Base-by-base conservation (phyloP, 2,113 vertebrate species). In the Mesitornis unicolor region DNA sequence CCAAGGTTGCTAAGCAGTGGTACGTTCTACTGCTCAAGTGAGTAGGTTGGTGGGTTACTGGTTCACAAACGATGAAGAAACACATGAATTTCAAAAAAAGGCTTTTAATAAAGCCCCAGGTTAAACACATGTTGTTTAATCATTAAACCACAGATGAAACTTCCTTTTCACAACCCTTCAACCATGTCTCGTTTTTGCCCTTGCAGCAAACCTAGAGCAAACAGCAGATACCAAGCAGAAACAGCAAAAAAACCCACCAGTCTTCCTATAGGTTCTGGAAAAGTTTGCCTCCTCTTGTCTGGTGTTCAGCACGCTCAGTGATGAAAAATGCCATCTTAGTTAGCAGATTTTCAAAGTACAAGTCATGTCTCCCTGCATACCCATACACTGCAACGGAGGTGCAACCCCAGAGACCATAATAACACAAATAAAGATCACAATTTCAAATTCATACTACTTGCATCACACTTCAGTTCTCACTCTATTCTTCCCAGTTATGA, bases 321-420 rank as follows among this genome's bases (percentile, higher is more conserved):
- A 83, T 17, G 9, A 65, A 40, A 90, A 93, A 78, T 29, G 11
- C 26, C 4, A 1, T 26, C n/a, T 51, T 13, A 74, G 36, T 16
- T 78, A 20, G 9, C 16, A 22, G 24, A 48, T 47, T 47, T 85
- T 74, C 17, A 3, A 63, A 63, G 38, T 0, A 74, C 31, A 86
- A 70, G 68, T 64, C 18, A 9, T 3, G 3, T 56, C 21, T 83
- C 43, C 24, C 47, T 40, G 20, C 29, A 45, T 5, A 61, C 1
- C 2, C 18, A 5, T 16, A 73, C 0, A 0, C 40, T 50, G 51
- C 4, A 29, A 77, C 4, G 29, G 59, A 88, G 33, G 11, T 11
- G 2, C 19, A 73, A 78, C 16, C 38, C 16, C 6, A 51, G 24
- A 19, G 35, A 60, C 59, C 38, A 0, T 6, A 59, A 42, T 1